Conservation (phyloP, 2,888 invertebrate genomes). For the Camponotus fellah region DNA sequence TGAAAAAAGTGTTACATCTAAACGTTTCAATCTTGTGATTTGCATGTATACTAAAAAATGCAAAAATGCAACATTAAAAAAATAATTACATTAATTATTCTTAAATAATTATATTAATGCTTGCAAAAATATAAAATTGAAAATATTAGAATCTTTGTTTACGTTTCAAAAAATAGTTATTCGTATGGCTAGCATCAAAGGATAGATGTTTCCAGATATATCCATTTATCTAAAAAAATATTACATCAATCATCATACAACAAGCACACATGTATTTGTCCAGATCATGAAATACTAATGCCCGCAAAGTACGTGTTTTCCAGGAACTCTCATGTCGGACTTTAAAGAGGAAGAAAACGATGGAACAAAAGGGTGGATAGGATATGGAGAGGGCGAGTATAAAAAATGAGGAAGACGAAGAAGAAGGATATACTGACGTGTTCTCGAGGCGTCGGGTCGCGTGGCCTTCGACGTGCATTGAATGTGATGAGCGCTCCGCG, state of each 20-base stretch:
- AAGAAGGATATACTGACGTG: constrained; percentile 64
- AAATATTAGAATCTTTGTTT: background rate
- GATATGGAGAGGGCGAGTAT: constrained; percentile 1
- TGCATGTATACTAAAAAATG: too few species aligned
- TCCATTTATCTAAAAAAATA: background rate
- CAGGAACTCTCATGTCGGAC: constrained; percentile 57
- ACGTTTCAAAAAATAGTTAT: too few species aligned
- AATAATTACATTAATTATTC: too few species aligned
- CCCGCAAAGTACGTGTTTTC: constrained; percentile 59
- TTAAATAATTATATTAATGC: constrained; percentile 1
- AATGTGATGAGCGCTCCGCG: constrained; percentile 72
- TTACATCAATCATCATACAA: background rate
- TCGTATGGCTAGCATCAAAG: background rate
- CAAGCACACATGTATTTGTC: constrained; percentile 32
- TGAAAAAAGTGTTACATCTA: too few species aligned
- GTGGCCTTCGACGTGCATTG: constrained; percentile 82
- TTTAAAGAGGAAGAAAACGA: constrained; percentile 32
- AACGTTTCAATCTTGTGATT: too few species aligned
- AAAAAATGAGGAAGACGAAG: constrained; percentile 47
- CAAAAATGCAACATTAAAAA: too few species aligned
- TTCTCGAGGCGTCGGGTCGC: constrained; percentile 78
- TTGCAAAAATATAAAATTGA: background rate
- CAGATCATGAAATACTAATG: constrained; percentile 58
- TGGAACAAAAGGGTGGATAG: constrained; percentile 37
- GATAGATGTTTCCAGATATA: background rate